Percentiles rank a stretch among this genome's conserved stretches.
Evolutionary conservation across 1,140 invertebrate genomes (phyloP).

Genomic region (Drosophila tristis): DNA sequence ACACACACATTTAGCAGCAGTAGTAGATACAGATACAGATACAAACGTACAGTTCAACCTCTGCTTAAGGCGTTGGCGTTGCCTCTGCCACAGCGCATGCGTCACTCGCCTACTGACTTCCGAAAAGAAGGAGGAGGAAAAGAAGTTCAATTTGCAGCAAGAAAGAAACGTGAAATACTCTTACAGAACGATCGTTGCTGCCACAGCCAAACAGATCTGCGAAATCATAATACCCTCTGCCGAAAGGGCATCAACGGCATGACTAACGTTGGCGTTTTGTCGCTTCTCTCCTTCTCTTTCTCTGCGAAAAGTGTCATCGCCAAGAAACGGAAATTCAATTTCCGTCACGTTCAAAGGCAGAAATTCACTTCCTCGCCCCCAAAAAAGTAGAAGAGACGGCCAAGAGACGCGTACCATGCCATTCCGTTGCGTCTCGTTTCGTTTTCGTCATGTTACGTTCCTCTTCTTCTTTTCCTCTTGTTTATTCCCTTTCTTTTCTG

Average conservation of each 20-base stretch:
- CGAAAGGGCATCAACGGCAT: slow-evolving; percentile 10
- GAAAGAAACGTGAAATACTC: background rate
- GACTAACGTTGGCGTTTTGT: slow-evolving; percentile 39
- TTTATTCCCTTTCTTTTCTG: too few species aligned
- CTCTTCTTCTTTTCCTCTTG: too few species aligned
- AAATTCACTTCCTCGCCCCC: slow-evolving; percentile 68
- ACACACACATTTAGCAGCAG: background rate
- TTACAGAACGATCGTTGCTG: background rate
- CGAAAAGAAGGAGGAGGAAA: slow-evolving; percentile 18
- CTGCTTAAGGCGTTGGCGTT: slow-evolving; percentile 30
- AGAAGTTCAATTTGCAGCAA: background rate
- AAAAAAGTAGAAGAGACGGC: slow-evolving; percentile 24
- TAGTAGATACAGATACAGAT: background rate
- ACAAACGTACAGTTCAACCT: background rate
- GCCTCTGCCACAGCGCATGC: slow-evolving; percentile 53
- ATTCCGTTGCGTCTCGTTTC: slow-evolving; percentile 26
- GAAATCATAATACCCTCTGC: background rate
- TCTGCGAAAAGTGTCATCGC: slow-evolving; percentile 62
- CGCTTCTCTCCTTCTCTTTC: background rate
- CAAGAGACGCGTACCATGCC: slow-evolving; percentile 5
- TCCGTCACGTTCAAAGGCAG: slow-evolving; percentile 73
- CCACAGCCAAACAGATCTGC: too few species aligned
- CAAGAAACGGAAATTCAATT: slow-evolving; percentile 79
- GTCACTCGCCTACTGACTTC: slow-evolving; percentile 62
- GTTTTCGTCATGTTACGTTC: background rate